A percentile compares a stretch with the other conserved stretches of the same genome.
These are phyloP conservation scores for Drosophila miranda DNA, from an alignment of 1,140 invertebrate genomes.

Conservation along the genomic window DNA sequence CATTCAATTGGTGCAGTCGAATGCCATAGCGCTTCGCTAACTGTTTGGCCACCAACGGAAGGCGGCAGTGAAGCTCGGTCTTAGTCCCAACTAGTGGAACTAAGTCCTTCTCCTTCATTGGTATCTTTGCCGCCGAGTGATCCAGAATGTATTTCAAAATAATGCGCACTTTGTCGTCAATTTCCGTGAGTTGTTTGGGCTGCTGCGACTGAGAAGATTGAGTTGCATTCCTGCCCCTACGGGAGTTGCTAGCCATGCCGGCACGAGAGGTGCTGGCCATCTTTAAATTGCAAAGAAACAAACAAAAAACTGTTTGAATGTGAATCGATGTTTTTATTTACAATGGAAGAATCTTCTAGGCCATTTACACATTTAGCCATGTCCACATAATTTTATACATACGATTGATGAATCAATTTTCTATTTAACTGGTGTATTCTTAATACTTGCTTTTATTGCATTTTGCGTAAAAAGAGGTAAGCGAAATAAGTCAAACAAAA, in stretches of 20 bases:
- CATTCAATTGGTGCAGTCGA: conserved; percentile 21
- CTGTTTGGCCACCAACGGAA: conserved; percentile 41
- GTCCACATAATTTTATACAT: too few relatives aligned
- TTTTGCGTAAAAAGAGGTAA: too few relatives aligned
- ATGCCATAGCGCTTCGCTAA: conserved; percentile 47
- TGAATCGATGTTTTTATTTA: too few relatives aligned
- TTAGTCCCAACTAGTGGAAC: conserved; percentile 15
- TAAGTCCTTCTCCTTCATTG: conserved; percentile 59
- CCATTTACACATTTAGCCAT: too few relatives aligned
- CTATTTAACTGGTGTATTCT: too few relatives aligned
- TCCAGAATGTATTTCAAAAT: conserved; percentile 59
- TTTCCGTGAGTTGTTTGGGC: too few relatives aligned
- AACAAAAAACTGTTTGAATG: too few relatives aligned
- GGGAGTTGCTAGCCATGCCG: conserved; percentile 7
- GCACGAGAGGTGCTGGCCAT: conserved; percentile 34
- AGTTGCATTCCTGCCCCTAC: neutral
- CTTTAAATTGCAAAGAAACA: neutral
- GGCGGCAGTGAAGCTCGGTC: conserved; percentile 17
- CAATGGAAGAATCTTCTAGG: too few relatives aligned
- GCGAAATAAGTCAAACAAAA: too few relatives aligned
- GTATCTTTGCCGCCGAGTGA: conserved; percentile 52
- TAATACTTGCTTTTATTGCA: too few relatives aligned
- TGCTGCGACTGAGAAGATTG: conserved; percentile 12
- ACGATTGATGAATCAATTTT: too few relatives aligned
- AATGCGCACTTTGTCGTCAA: conserved; percentile 43